Percentiles rank a stretch among this genome's conserved stretches.
Conservation (phyloP, 2,888 invertebrate genomes). For the Fragum fragum region DNA sequence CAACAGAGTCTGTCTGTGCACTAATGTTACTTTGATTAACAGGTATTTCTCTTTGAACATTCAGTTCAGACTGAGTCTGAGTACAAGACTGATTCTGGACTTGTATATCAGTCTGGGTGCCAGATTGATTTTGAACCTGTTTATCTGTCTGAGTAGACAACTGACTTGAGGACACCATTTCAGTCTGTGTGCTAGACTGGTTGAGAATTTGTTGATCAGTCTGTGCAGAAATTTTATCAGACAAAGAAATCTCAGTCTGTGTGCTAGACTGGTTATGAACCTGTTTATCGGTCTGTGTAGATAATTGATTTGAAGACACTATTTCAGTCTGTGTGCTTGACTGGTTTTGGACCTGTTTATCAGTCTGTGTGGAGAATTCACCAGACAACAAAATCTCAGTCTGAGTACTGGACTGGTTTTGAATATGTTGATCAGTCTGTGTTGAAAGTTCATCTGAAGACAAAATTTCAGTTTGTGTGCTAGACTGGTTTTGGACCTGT, state of each 20-base stretch:
- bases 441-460: not conserved
- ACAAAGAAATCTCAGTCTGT: slow-evolving; percentile 27
- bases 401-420: slow-evolving; percentile 41
- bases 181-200: slow-evolving; percentile 46
- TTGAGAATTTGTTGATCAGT: slow-evolving; percentile 15
- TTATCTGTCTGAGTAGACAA: slow-evolving; percentile 14
- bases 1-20: slow-evolving; percentile 32
- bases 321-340: slow-evolving; percentile 42
- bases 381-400: slow-evolving; percentile 4
- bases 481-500: slow-evolving; percentile 30
- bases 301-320: slow-evolving; percentile 20
- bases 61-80: slow-evolving; percentile 30
- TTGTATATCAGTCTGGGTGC: slow-evolving; percentile 46
- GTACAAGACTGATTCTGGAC: slow-evolving; percentile 22
- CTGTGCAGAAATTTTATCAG: not conserved
- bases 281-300: slow-evolving; percentile 64
- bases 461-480: slow-evolving; percentile 30
- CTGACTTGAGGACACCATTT: not conserved
- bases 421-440: slow-evolving; percentile 21
- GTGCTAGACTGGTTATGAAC: slow-evolving; percentile 27
- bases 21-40: not conserved
- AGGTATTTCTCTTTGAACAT: not conserved
- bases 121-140: not conserved
- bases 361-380: slow-evolving; percentile 9
- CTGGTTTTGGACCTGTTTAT: slow-evolving; percentile 9